A percentile compares a stretch with the other conserved stretches of the same genome.
phyloP scores from a whole-genome alignment of 2,888 invertebrate species.

The Lymantria dispar region DNA sequence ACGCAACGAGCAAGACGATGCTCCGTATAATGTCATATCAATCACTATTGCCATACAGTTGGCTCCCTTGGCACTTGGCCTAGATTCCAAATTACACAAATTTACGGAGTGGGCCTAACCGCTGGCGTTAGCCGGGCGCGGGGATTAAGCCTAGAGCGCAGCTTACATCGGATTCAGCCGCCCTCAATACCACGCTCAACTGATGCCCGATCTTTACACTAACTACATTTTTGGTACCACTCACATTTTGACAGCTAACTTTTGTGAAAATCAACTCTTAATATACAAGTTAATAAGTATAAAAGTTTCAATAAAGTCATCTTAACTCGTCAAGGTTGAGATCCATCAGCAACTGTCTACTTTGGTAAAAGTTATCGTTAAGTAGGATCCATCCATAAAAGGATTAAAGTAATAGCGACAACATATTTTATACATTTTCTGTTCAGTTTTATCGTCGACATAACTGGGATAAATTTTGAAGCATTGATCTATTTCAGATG shows the following conservation, averaged over 20 bases:
- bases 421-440: conserved; percentile 49
- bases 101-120: conserved; percentile 77
- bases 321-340: conserved; percentile 70
- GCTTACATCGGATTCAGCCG: conserved; percentile 64
- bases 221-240: conserved; percentile 45
- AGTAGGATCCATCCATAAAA: conserved; percentile 72
- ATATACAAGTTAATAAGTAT: conserved; percentile 77
- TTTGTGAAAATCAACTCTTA: conserved; percentile 62
- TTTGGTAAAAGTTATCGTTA: conserved; percentile 73
- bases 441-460: background rate
- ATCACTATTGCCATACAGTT: conserved; percentile 72
- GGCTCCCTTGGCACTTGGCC: conserved; percentile 81
- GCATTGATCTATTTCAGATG: conserved; percentile 4
- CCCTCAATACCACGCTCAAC: conserved; percentile 68
- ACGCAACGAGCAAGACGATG: conserved; percentile 51
- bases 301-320: conserved; percentile 75
- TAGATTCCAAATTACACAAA: conserved; percentile 80
- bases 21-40: conserved; percentile 73
- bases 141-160: conserved; percentile 69
- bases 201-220: conserved; percentile 55
- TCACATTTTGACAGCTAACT: conserved; percentile 44
- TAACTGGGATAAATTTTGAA: too few species aligned
- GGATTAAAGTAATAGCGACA: conserved; percentile 72
- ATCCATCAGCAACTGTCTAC: conserved; percentile 77
- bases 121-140: conserved; percentile 59